These are phyloP conservation scores for Syngnathus scovelli DNA, from an alignment of 2,113 vertebrate species.

Conservation along the genomic window DNA sequence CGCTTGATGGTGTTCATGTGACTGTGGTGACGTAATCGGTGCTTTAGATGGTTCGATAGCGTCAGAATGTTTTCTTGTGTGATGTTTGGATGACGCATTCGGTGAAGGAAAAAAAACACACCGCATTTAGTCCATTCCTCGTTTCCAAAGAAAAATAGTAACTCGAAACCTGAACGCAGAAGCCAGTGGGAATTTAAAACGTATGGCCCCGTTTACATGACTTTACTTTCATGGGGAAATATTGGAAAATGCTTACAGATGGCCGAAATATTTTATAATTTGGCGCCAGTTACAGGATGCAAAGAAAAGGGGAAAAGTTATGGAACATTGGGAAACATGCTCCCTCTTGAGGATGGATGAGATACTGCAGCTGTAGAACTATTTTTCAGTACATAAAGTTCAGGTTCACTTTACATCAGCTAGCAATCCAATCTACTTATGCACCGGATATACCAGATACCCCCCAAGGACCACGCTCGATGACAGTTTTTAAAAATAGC, in stretches of 20 bases:
- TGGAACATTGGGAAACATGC: not conserved
- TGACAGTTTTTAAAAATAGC: too few relatives aligned
- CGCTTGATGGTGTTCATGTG: too few relatives aligned
- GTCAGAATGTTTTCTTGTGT: not conserved
- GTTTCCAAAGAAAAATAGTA: not conserved
- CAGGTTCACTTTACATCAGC: not conserved
- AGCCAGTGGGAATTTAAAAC: not conserved
- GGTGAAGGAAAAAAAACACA: not conserved
- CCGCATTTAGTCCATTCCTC: not conserved
- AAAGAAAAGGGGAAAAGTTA: not conserved
- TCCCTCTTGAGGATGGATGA: not conserved
- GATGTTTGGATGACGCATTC: not conserved
- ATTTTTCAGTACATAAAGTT: not conserved
- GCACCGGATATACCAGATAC: too few relatives aligned
- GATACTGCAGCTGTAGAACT: not conserved
- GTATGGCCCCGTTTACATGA: constrained; percentile 32
- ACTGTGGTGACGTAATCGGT: not conserved
- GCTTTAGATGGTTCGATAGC: not conserved
- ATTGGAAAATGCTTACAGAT: not conserved
- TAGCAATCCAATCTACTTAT: not conserved
- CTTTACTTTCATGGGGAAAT: not conserved
- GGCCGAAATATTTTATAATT: not conserved
- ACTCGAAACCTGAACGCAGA: not conserved
- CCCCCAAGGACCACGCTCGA: too few relatives aligned
- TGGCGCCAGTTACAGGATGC: not conserved